A percentile compares a stretch with the other conserved stretches of the same genome.
These are phyloP conservation scores for Diarsia rubi DNA, from an alignment of 2,888 invertebrate species.

Conservation along the genomic window DNA sequence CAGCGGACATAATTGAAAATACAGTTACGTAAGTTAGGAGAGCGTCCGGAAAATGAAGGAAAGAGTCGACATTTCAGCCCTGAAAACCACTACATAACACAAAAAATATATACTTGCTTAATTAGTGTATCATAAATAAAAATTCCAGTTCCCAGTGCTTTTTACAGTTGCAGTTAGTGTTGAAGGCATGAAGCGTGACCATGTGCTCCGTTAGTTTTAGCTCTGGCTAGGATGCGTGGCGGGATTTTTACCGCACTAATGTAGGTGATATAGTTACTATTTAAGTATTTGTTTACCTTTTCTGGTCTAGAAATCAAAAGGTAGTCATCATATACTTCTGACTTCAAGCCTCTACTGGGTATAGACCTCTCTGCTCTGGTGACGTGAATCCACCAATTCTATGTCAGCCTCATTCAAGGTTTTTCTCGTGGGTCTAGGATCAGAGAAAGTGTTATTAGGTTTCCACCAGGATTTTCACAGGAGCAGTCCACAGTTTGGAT, in stretches of 20 bases:
- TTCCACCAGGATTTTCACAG: background rate
- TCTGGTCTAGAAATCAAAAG: conserved; percentile 6
- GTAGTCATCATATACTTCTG: background rate
- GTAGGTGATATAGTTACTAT: conserved; percentile 1
- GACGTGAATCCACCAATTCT: background rate
- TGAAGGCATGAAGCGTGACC: conserved; percentile 52
- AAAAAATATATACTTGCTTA: background rate
- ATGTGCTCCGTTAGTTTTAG: conserved; percentile 53
- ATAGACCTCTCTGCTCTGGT: background rate
- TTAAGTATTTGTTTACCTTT: conserved; percentile 7
- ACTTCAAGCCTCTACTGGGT: background rate
- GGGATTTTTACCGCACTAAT: conserved; percentile 14
- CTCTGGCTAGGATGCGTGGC: conserved; percentile 29
- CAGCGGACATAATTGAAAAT: background rate
- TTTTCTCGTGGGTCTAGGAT: background rate
- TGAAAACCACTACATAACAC: background rate
- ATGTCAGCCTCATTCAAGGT: background rate
- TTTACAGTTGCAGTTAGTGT: conserved; percentile 51
- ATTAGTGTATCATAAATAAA: conserved; percentile 30
- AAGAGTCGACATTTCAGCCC: background rate
- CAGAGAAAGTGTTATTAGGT: background rate
- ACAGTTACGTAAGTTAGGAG: background rate
- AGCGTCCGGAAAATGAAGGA: background rate
- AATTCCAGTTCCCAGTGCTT: conserved; percentile 25
- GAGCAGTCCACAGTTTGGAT: background rate